Evolutionary conservation across 2,113 vertebrate genomes (phyloP).

Genomic region (Myotis davidii): DNA sequence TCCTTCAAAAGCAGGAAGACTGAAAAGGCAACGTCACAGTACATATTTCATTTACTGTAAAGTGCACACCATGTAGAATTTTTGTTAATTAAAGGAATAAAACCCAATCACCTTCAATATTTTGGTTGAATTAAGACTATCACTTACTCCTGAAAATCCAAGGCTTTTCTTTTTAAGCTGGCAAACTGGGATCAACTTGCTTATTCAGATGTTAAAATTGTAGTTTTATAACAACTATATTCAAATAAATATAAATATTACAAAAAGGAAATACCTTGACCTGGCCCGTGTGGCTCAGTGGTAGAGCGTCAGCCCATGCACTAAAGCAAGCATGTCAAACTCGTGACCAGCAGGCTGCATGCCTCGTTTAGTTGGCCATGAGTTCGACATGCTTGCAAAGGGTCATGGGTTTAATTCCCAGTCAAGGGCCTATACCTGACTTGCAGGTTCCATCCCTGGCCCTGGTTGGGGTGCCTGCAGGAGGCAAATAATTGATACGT

Average conservation of each 20-base stretch:
- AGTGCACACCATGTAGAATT: background rate
- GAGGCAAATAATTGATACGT: too few relatives aligned
- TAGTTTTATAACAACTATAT: background rate
- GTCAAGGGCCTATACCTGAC: too few relatives aligned
- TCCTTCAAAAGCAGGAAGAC: background rate
- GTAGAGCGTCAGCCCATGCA: too few relatives aligned
- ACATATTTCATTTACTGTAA: background rate
- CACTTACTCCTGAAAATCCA: background rate
- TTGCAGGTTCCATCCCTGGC: too few relatives aligned
- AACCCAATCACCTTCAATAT: background rate
- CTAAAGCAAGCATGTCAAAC: too few relatives aligned
- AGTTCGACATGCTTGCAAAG: too few relatives aligned
- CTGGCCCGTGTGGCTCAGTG: too few relatives aligned
- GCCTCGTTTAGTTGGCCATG: too few relatives aligned
- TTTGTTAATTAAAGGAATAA: slow-evolving; percentile 9
- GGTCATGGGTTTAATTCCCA: too few relatives aligned
- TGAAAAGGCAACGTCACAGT: background rate
- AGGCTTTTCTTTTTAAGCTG: background rate
- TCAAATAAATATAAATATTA: slow-evolving; percentile 47
- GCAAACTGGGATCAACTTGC: background rate
- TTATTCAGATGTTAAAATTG: background rate
- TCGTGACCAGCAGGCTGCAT: too few relatives aligned
- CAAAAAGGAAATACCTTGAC: background rate
- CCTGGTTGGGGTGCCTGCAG: too few relatives aligned
- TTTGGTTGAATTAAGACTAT: background rate